Evolutionary conservation across 2,888 invertebrate genomes (phyloP).

Genomic region (Sinodicranocentrus sp.): DNA sequence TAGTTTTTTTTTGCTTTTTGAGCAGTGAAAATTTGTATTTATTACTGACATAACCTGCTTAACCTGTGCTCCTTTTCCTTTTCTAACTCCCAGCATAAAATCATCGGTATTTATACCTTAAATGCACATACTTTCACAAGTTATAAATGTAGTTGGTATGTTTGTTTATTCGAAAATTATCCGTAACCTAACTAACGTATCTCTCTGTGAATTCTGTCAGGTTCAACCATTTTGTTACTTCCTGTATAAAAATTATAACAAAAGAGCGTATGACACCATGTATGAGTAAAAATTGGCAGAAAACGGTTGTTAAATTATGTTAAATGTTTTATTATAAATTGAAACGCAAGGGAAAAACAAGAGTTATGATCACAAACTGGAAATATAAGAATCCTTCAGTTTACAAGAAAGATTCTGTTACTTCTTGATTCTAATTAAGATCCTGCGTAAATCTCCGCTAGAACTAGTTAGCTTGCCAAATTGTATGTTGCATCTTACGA

Average conservation of each 20-base stretch:
- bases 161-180: no score
- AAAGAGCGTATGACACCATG: no score
- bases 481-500: no score
- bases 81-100: slow-evolving; percentile 16
- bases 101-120: no score
- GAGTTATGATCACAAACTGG: slow-evolving; percentile 36
- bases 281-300: no score
- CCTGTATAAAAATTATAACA: no score
- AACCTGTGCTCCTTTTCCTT: slow-evolving; percentile 50
- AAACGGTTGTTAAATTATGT: no score
- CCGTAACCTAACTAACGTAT: neutral
- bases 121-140: no score
- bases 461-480: neutral
- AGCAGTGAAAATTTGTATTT: slow-evolving; percentile 28
- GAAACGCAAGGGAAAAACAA: neutral
- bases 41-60: slow-evolving; percentile 31
- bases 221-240: neutral
- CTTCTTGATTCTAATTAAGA: slow-evolving; percentile 48
- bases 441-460: slow-evolving; percentile 24
- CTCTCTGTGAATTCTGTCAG: neutral
- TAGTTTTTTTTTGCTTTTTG: slow-evolving; percentile 25
- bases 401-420: slow-evolving; percentile 47
- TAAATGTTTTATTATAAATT: no score
- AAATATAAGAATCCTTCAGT: slow-evolving; percentile 4
- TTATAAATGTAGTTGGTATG: no score